Conservation (phyloP, 1,140 invertebrate species). For the Apis dorsata region DNA sequence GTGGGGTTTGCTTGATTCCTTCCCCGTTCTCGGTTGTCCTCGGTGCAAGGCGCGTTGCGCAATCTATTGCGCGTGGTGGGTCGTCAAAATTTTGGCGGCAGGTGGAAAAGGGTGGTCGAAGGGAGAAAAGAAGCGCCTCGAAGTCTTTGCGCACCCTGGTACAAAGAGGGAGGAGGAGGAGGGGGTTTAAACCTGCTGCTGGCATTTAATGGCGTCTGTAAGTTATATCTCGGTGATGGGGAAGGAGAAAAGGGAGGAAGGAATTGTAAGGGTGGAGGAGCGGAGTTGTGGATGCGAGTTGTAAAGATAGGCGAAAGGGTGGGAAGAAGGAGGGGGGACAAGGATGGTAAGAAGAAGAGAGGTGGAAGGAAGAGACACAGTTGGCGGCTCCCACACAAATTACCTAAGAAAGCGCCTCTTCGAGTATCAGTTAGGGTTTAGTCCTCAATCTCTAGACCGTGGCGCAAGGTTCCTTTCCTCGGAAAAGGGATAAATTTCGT, state of each 20-base stretch:
- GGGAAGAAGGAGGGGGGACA: constrained; percentile 21
- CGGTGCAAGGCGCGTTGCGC: constrained; percentile 15
- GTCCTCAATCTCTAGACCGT: constrained; percentile 62
- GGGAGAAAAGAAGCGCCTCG: constrained; percentile 51
- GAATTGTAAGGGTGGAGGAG: background rate
- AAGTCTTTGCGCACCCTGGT: constrained; percentile 66
- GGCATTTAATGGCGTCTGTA: constrained; percentile 69
- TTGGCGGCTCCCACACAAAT: constrained; percentile 71
- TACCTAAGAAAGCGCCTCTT: constrained; percentile 63
- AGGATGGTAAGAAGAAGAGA: background rate
- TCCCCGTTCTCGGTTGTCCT: background rate
- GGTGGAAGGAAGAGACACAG: constrained; percentile 60
- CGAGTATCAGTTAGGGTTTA: constrained; percentile 69
- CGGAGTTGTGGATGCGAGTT: constrained; percentile 30
- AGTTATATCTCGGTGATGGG: constrained; percentile 58
- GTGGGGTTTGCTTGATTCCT: background rate
- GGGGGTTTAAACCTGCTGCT: constrained; percentile 64
- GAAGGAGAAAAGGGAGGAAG: background rate
- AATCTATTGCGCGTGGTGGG: background rate
- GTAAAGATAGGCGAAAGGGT: constrained; percentile 43
- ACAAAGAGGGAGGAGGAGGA: constrained; percentile 47
- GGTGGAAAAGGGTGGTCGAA: constrained; percentile 46
- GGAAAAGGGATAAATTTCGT: constrained; percentile 63
- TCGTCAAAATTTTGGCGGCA: constrained; percentile 44
- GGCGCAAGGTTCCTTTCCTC: constrained; percentile 5